These are phyloP conservation scores for Hystrix cristata DNA, from an alignment of 2,113 vertebrate species.

Conservation along the genomic window DNA sequence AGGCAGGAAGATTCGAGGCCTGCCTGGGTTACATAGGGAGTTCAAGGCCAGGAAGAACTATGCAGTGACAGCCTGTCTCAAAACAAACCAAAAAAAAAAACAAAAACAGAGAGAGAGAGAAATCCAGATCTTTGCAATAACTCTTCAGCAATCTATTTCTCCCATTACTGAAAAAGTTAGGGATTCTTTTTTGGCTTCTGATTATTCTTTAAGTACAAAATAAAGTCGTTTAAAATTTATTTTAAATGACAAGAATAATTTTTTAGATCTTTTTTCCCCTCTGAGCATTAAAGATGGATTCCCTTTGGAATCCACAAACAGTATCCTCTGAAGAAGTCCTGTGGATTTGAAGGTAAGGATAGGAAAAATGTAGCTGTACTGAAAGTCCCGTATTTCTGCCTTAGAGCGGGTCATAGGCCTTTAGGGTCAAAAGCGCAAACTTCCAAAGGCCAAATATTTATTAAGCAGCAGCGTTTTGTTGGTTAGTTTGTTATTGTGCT, in stretches of 20 bases:
- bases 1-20: too few relatives aligned
- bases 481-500: background rate
- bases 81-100: background rate
- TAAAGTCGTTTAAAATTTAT: slow-evolving; percentile 32
- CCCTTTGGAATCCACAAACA: background rate
- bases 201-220: slow-evolving; percentile 15
- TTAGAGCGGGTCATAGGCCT: background rate
- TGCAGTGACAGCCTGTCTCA: too few relatives aligned
- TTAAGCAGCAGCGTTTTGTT: background rate
- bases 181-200: background rate
- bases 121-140: background rate
- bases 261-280: slow-evolving; percentile 15
- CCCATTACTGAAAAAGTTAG: background rate
- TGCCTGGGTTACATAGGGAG: too few relatives aligned
- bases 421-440: slow-evolving; percentile 6
- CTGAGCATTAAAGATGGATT: background rate
- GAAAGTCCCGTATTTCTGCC: background rate
- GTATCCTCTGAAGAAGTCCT: background rate
- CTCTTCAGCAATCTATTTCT: background rate
- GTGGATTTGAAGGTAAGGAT: background rate
- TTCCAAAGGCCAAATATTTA: background rate
- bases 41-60: too few relatives aligned
- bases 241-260: background rate
- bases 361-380: background rate
- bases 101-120: background rate